Conservation (phyloP, 2,888 invertebrate species). For the Nematopogon swammerdamellus region DNA sequence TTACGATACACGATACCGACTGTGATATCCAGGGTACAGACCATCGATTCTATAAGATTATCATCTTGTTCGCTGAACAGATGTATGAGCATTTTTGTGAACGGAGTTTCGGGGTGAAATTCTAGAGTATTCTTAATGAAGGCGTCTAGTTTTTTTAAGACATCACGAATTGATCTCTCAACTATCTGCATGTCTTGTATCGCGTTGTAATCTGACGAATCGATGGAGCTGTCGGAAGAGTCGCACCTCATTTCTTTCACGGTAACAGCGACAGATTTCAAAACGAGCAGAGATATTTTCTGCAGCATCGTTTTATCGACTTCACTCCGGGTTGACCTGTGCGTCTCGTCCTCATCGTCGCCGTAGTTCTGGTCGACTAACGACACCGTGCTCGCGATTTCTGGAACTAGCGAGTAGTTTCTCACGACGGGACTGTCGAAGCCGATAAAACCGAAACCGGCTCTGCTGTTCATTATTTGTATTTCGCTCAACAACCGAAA, state of each 20-base stretch:
- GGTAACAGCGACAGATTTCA: conserved; percentile 86
- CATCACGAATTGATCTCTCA: conserved; percentile 81
- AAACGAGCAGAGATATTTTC: conserved; percentile 79
- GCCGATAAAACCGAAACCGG: conserved; percentile 45
- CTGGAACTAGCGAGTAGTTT: conserved; percentile 36
- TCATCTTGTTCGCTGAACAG: conserved; percentile 90
- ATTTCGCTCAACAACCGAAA: conserved; percentile 67
- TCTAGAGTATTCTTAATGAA: conserved; percentile 79
- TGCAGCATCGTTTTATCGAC: conserved; percentile 79
- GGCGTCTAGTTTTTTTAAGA: conserved; percentile 73
- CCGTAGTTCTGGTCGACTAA: conserved; percentile 47
- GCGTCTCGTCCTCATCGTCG: conserved; percentile 33
- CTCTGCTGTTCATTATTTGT: conserved; percentile 37
- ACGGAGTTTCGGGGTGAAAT: conserved; percentile 83
- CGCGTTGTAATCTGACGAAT: conserved; percentile 80
- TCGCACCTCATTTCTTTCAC: conserved; percentile 88
- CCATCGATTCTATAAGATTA: conserved; percentile 88
- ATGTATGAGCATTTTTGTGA: conserved; percentile 85
- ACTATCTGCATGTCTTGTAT: conserved; percentile 88
- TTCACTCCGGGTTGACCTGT: conserved; percentile 35
- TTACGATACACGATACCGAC: conserved; percentile 81
- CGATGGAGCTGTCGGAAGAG: conserved; percentile 80
- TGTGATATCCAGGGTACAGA: conserved; percentile 85
- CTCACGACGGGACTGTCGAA: conserved; percentile 35
- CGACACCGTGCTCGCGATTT: conserved; percentile 35